Base-by-base conservation (phyloP, 2,113 vertebrate species). In the Motacilla tschutschensis region DNA sequence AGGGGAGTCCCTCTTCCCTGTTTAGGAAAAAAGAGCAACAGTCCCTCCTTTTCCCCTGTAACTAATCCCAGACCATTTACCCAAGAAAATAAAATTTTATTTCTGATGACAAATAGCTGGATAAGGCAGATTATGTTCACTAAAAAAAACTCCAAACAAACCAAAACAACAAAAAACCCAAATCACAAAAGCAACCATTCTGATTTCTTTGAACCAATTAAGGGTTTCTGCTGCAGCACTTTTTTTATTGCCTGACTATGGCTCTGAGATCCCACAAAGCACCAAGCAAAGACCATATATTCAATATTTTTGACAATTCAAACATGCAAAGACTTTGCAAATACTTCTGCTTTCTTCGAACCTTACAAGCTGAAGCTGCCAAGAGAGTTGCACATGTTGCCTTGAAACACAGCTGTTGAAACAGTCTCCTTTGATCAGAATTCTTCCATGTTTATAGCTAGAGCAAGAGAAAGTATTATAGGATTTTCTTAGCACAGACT, bases 361-460 rank as follows among this genome's bases (percentile, higher is more conserved):
- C 26, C 54, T 53, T 62, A 43, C 20, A 43, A 82, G 72, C 33
- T 72, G 69, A 83, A 75, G 64, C 79, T 94, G 75, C 79, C 75
- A 83, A 69, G 65, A 77, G 50, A 92, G 54, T 82, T 74, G 85
- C 71, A 76, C 65, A 66, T 53, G 54, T 73, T 93, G 65, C 50
- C 88, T 58, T 74, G 70, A 88, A 90, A 87, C 87, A 83, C 76
- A 94, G 75, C 89, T 92, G 93, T 88, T 95, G 90, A 91, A 93
- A 91, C 41, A 88, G 57, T 20, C 47, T 48, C 78, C 83, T 91
- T 93, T 83, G 83, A 92, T 90, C 86, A 82, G 53, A 86, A 89
- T 71, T 83, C 70, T 85, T 87, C 87, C 60, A 70, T 18, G 70
- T 90, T 95, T 90, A 84, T 74, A 79, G 90, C 60, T 41, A 57